Percentiles rank a stretch among this genome's conserved stretches.
Conservation (phyloP, 1,140 invertebrate genomes). For the Papilio helenus region DNA sequence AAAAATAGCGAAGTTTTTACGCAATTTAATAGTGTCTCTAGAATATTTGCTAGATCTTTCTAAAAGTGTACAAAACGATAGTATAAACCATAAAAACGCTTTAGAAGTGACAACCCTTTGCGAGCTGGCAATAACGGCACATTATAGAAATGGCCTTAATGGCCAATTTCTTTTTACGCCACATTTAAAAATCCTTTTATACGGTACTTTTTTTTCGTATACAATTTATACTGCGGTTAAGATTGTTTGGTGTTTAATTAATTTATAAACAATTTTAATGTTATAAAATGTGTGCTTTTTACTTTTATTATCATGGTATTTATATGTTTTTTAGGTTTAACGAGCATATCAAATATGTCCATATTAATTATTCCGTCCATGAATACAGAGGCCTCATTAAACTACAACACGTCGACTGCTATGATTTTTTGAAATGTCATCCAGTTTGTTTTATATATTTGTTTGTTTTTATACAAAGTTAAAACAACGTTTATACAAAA, state of each 20-base stretch:
- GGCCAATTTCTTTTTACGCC: constrained; percentile 23
- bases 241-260: not conserved
- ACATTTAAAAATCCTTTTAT: not conserved
- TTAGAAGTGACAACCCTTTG: constrained; percentile 17
- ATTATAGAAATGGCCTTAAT: constrained; percentile 26
- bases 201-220: constrained; percentile 5
- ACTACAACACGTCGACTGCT: not conserved
- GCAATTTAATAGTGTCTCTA: not conserved
- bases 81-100: constrained; percentile 19
- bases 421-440: not conserved
- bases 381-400: not conserved
- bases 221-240: not conserved
- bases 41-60: not conserved
- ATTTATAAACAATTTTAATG: not conserved
- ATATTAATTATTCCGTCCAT: constrained; percentile 2
- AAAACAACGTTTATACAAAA: too few species aligned
- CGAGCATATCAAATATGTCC: not conserved
- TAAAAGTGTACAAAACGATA: not conserved
- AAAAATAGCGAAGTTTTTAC: not conserved
- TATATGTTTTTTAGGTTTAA: not conserved
- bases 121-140: constrained; percentile 8
- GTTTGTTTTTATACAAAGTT: too few species aligned
- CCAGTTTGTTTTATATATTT: not conserved
- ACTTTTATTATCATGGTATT: not conserved
- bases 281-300: not conserved